Conservation (phyloP, 2,113 vertebrate species). For the Oxygymnocypris stewartii region DNA sequence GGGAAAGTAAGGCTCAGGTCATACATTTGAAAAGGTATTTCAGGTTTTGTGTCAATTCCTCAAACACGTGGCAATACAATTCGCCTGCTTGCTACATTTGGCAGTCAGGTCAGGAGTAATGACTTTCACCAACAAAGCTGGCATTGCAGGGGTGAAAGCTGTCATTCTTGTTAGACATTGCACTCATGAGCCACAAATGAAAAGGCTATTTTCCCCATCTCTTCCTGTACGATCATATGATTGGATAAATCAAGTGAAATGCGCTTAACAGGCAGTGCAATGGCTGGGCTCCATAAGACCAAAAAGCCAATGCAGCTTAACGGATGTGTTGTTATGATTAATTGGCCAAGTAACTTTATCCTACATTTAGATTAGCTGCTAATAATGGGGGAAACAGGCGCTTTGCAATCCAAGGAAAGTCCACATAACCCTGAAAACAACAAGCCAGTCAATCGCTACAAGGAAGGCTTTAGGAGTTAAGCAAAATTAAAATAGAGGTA, state of each 20-base stretch:
- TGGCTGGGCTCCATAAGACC: constrained; percentile 73
- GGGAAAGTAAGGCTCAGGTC: not conserved
- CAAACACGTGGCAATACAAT: constrained; percentile 57
- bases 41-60: constrained; percentile 46
- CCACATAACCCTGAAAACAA: constrained; percentile 66
- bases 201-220: constrained; percentile 70
- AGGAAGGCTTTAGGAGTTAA: not conserved
- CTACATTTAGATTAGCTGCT: constrained; percentile 77
- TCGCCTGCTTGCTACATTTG: constrained; percentile 43
- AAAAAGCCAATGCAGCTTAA: constrained; percentile 80
- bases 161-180: constrained; percentile 70
- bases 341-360: constrained; percentile 77
- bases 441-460: constrained; percentile 34
- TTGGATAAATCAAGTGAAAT: constrained; percentile 80
- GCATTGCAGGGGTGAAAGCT: constrained; percentile 77
- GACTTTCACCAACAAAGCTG: constrained; percentile 77
- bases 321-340: constrained; percentile 74
- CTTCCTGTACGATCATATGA: constrained; percentile 81
- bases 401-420: constrained; percentile 59
- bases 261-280: constrained; percentile 75
- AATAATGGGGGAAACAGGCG: constrained; percentile 64
- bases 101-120: constrained; percentile 73
- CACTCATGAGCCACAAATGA: constrained; percentile 67
- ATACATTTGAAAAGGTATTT: constrained; percentile 31
- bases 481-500: constrained; percentile 12